Evolutionary conservation across 2,888 invertebrate species (phyloP), one percentile per base, ranked within the genome.

Genomic region (Standfussiana lucernea): DNA sequence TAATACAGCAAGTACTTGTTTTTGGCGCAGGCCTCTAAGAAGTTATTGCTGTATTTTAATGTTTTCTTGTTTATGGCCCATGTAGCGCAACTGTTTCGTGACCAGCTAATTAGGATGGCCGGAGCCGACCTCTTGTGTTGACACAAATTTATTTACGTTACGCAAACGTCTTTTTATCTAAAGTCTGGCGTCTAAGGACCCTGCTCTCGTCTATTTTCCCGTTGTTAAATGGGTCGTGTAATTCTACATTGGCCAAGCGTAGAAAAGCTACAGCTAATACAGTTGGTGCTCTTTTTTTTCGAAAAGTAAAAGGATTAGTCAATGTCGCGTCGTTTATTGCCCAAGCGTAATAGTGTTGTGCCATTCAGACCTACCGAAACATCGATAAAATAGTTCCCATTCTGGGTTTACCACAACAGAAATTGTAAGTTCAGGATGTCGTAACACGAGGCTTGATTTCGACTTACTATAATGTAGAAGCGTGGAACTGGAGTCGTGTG

Each of bases 11-110:
- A 72, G 28, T 76, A 78, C 67, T 71, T 64, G 72, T 76, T 82
- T 86, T 89, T 91, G 87, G 87, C 89, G 79, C 84, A 74, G 45
- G 70, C 71, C 75, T 80, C 74, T 76, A 84, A 85, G 83, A 75
- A 80, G 88, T 87, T 73, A 85, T 86, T 83, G 53, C 81, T 80
- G 70, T 78, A 84, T 89, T 90, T 90, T 87, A 89, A 88, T 87
- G 84, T 89, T 89, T 86, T 88, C 87, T 87, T 81, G 80, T 92
- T 91, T 90, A 91, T 89, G 92, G 89, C 85, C 89, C 91, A 91
- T 92, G 88, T 89, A 91, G 85, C 77, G 82, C 86, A 90, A 93
- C 86, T 91, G 93, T 91, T 80, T 89, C 92, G 90, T 91, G 89
- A 89, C 89, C 86, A 89, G 87, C 91, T 93, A 91, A 93, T 93